phyloP scores from a whole-genome alignment of 2,113 vertebrate genomes.

The Plectropomus leopardus region DNA sequence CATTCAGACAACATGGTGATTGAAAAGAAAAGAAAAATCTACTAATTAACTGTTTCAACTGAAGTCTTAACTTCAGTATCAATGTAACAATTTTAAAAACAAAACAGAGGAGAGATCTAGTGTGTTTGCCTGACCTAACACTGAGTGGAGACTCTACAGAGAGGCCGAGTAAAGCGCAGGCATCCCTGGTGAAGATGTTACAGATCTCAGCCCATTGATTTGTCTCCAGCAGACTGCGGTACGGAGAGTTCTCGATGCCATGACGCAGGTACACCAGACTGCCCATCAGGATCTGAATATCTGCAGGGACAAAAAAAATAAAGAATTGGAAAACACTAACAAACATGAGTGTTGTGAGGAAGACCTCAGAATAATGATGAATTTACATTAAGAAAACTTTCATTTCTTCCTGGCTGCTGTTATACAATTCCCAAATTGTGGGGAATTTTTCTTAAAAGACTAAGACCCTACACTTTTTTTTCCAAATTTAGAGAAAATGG shows the following conservation, averaged over 20 bases:
- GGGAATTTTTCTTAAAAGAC: background rate
- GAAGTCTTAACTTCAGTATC: background rate
- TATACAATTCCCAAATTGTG: background rate
- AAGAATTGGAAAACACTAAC: background rate
- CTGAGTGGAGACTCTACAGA: constrained; percentile 94
- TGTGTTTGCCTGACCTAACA: constrained; percentile 86
- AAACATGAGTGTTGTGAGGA: background rate
- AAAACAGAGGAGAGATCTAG: background rate
- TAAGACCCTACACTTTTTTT: background rate
- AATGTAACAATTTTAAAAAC: background rate
- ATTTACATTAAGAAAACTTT: background rate
- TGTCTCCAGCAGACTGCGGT: constrained; percentile 90
- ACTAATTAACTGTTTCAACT: background rate
- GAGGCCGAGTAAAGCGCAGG: constrained; percentile 90
- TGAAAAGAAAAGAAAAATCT: background rate
- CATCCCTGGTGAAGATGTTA: constrained; percentile 92
- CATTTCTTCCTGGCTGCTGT: background rate
- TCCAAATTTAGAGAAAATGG: background rate
- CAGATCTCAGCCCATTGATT: constrained; percentile 94
- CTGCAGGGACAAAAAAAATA: constrained; percentile 69
- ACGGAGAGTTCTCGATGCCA: constrained; percentile 93
- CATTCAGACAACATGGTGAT: too few relatives aligned
- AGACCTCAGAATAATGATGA: background rate
- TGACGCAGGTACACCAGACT: constrained; percentile 93
- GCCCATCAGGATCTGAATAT: constrained; percentile 95